Evolutionary conservation across 2,888 invertebrate species (phyloP), one percentile per base, ranked within the genome.

Genomic region (Athrips mouffetella): DNA sequence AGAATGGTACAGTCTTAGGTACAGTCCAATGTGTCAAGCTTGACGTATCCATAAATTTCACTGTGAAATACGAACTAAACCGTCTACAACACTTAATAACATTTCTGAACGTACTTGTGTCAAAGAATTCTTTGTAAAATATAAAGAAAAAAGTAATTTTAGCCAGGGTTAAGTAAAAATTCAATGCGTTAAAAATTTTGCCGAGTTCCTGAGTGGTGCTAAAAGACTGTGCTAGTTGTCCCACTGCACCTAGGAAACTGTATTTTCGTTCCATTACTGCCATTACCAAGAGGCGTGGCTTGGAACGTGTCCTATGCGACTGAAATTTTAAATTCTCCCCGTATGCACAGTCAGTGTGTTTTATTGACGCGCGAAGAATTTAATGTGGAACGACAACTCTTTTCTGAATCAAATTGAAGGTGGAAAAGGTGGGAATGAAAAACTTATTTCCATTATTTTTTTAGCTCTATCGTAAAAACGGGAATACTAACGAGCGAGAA

Each of bases 211-310:
- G 33, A 35, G 33, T 35, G 33, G 33, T 35, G 33, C 33, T 35
- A 35, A 35, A 16, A 35, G 13, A 18, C 18, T 35, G 33, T 18
- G 16, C 33, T 7, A 1, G 16, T 18, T 4, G 31, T n/a, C n/a
- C 33, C 33, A 18, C 33, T 35, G 33, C 33, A 35, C 33, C 33
- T 35, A 35, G 25, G 40, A 42, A 52, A 50, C 46, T 48, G 48
- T 52, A 52, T 48, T 48, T 50, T 52, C 52, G 48, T 52, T 52
- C 46, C 46, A 52, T 52, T 50, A 52, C 25, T 52, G 50, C 46
- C 46, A 52, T 52, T 50, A 52, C 25, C 42, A 23, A n/a, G 33
- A 31, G 40, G 47, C 47, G 45, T 11, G 25, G 21, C 11, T 1
- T 27, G 25, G 35, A 46, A 31, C 23, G 45, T 35, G 33, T 18